Percentiles rank a stretch among this genome's conserved stretches.
Conservation (phyloP, 30 jellyfish, hydroid and myxozoan species). For the Mastigias papua region DNA sequence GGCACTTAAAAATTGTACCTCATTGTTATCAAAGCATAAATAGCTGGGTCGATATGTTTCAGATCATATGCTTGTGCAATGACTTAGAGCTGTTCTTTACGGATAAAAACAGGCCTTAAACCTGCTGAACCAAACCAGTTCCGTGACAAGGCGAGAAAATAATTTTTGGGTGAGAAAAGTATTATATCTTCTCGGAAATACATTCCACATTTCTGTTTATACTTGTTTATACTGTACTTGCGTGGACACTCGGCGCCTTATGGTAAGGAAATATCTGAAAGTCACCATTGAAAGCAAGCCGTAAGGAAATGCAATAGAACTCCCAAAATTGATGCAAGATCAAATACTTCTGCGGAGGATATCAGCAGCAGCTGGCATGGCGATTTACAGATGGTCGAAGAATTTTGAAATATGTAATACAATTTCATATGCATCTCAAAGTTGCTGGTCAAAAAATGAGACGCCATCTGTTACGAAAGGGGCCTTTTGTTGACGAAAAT, state of each 20-base stretch:
- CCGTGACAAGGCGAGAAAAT: not conserved
- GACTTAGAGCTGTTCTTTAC: not conserved
- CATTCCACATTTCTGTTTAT: not conserved
- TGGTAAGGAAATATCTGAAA: constrained; percentile 10
- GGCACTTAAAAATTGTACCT: not conserved
- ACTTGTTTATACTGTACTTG: not conserved
- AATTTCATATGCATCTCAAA: no score
- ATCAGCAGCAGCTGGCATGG: not conserved
- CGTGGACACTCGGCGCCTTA: not conserved
- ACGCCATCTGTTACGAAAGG: no score
- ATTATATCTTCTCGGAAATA: not conserved
- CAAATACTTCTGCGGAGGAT: not conserved
- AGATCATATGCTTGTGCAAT: not conserved
- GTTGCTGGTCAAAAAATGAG: no score
- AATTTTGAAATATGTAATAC: no score
- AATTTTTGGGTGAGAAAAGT: not conserved
- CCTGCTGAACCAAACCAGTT: not conserved
- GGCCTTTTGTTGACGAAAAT: no score
- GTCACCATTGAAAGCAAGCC: not conserved
- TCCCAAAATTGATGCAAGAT: not conserved
- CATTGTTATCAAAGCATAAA: not conserved
- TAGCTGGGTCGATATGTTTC: not conserved
- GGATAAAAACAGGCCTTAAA: not conserved
- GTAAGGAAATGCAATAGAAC: not conserved
- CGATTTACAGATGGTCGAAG: not conserved